Conservation (phyloP, 2,888 invertebrate species). For the Neoitamus cyanurus region DNA sequence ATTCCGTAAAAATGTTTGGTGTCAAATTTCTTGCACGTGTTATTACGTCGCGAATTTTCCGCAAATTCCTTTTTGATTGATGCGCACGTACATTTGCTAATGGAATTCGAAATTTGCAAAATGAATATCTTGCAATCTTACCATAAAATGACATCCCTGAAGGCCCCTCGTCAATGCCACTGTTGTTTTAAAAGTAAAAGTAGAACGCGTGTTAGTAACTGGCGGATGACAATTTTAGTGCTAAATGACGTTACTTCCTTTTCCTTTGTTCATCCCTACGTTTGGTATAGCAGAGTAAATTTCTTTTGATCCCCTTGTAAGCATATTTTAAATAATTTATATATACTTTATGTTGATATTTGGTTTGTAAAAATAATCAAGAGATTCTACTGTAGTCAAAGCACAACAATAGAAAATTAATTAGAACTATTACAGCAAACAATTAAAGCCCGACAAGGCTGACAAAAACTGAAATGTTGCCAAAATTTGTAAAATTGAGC, state of each 20-base stretch:
- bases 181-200: neutral
- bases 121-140: neutral
- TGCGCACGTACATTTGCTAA: constrained; percentile 5
- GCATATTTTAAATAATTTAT: too few relatives aligned
- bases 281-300: neutral
- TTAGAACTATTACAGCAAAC: too few relatives aligned
- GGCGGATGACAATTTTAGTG: neutral
- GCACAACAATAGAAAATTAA: too few relatives aligned
- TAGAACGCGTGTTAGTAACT: neutral
- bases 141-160: neutral
- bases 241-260: neutral
- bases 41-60: constrained; percentile 22
- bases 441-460: too few relatives aligned
- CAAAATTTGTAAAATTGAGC: too few relatives aligned
- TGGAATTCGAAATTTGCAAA: constrained; percentile 18
- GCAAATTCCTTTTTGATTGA: constrained; percentile 19
- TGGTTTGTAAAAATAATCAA: too few relatives aligned
- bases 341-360: too few relatives aligned
- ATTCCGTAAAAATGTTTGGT: constrained; percentile 13
- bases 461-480: too few relatives aligned
- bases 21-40: constrained; percentile 33
- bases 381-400: too few relatives aligned
- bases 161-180: neutral
- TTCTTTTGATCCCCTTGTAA: too few relatives aligned
- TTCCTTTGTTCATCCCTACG: neutral